phyloP scores from a whole-genome alignment of 2,888 invertebrate genomes.

The Stenodera caucasica region DNA sequence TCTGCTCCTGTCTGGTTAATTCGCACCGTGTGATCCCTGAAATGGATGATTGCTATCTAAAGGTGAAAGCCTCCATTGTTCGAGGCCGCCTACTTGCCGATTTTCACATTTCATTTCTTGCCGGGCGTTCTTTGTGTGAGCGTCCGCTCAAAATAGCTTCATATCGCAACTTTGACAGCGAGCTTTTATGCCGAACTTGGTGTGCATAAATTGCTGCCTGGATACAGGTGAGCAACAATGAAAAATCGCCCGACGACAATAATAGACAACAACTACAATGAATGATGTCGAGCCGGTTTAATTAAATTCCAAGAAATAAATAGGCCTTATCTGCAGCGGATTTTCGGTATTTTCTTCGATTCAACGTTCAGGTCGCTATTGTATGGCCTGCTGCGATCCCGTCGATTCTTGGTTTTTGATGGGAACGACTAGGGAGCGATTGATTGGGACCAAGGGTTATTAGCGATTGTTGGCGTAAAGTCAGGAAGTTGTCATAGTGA shows the following conservation, averaged over 20 bases:
- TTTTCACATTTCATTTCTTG: slow-evolving; percentile 44
- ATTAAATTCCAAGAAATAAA: not conserved
- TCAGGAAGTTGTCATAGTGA: slow-evolving; percentile 33
- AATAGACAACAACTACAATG: not conserved
- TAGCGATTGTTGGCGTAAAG: slow-evolving; percentile 27
- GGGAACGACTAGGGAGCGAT: slow-evolving; percentile 2
- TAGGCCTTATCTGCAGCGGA: not conserved
- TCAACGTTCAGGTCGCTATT: not conserved
- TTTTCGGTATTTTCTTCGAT: not conserved
- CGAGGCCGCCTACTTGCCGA: slow-evolving; percentile 36
- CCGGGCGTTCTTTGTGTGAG: slow-evolving; percentile 39
- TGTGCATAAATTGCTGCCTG: slow-evolving; percentile 27
- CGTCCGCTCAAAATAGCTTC: slow-evolving; percentile 43
- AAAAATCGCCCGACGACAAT: not conserved
- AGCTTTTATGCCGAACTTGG: slow-evolving; percentile 27
- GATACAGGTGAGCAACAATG: slow-evolving; percentile 13
- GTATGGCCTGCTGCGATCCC: not conserved
- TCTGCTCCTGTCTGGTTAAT: slow-evolving; percentile 42
- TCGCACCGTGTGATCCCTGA: slow-evolving; percentile 40
- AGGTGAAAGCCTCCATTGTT: slow-evolving; percentile 44
- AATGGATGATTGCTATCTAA: slow-evolving; percentile 49
- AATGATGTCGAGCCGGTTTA: not conserved
- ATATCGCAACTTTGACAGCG: slow-evolving; percentile 40
- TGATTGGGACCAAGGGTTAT: slow-evolving; percentile 25
- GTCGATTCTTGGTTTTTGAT: no score